A percentile compares a stretch with the other conserved stretches of the same genome.
These are phyloP conservation scores for Trididemnum nubilum DNA, from an alignment of 23 tunicate genomes.

Conservation along the genomic window DNA sequence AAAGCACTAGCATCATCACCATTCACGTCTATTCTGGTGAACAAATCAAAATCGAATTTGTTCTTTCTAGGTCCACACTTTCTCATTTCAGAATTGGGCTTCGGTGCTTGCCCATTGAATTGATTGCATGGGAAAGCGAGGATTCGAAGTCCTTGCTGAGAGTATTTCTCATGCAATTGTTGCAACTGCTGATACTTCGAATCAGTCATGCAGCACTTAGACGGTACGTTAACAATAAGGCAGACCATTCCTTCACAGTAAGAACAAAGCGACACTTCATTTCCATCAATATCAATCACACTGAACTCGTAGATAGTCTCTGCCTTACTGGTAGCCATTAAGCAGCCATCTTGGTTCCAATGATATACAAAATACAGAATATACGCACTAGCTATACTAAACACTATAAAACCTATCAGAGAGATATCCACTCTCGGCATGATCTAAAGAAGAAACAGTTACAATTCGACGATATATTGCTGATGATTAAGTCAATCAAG, in stretches of 20 bases:
- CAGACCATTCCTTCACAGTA: constrained; percentile 60
- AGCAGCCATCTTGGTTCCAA: no score
- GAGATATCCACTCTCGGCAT: no score
- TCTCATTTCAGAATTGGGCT: constrained; percentile 51
- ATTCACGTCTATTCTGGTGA: constrained; percentile 69
- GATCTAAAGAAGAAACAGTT: no score
- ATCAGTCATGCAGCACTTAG: constrained; percentile 70
- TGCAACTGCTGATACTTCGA: constrained; percentile 55
- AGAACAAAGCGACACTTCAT: constrained; percentile 50
- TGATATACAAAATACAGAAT: no score
- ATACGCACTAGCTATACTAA: no score
- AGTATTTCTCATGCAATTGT: constrained; percentile 68
- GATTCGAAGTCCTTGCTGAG: constrained; percentile 58
- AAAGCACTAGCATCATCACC: constrained; percentile 55
- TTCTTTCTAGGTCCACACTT: constrained; percentile 43
- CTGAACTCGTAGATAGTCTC: constrained; percentile 55
- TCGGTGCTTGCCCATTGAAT: constrained; percentile 67
- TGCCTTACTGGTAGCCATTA: background rate
- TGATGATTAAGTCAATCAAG: no score
- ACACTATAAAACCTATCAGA: no score
- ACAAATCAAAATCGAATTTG: constrained; percentile 46
- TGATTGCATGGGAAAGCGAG: constrained; percentile 89
- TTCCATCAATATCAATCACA: constrained; percentile 66
- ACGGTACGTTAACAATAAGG: constrained; percentile 71
- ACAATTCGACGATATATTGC: no score